These are phyloP conservation scores for Acipenser transmontanus DNA, from an alignment of 2,797 vertebrate species.

Conservation along the genomic window DNA sequence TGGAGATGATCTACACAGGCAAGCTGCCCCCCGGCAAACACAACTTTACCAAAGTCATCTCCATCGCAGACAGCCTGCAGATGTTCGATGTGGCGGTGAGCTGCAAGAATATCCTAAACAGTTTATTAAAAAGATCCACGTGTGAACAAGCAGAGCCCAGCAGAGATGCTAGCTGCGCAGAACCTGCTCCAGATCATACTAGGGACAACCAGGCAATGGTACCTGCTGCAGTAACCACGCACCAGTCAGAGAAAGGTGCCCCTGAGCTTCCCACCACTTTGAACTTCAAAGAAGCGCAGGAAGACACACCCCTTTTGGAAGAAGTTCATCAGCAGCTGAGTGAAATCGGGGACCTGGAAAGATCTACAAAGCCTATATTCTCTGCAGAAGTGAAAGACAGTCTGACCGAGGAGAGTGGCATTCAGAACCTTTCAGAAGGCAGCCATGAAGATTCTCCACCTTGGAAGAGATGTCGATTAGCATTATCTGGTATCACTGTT, in stretches of 20 bases:
- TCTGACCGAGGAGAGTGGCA: background rate
- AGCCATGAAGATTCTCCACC: conserved; percentile 17
- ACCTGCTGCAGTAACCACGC: conserved; percentile 8
- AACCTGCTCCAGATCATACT: background rate
- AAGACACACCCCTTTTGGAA: background rate
- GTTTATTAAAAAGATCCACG: conserved; percentile 46
- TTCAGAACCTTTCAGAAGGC: background rate
- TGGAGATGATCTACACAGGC: conserved; percentile 79
- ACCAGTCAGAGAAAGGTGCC: too few relatives aligned
- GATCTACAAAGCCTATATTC: too few relatives aligned
- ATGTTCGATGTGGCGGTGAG: conserved; percentile 83
- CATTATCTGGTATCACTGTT: conserved; percentile 8
- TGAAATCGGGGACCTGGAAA: too few relatives aligned
- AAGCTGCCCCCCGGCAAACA: conserved; percentile 75
- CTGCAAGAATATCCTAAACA: conserved; percentile 75
- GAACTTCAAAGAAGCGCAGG: background rate
- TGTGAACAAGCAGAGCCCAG: conserved; percentile 3
- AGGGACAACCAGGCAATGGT: conserved; percentile 35
- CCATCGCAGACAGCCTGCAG: conserved; percentile 78
- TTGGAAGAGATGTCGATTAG: conserved; percentile 28
- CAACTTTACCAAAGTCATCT: conserved; percentile 72
- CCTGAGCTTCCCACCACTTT: too few relatives aligned
- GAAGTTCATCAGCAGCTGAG: too few relatives aligned
- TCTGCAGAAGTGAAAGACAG: background rate
- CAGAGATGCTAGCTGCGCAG: background rate